A percentile compares a stretch with the other conserved stretches of the same genome.
Conservation (phyloP, 2,888 invertebrate species). For the Plagodis dolabraria region DNA sequence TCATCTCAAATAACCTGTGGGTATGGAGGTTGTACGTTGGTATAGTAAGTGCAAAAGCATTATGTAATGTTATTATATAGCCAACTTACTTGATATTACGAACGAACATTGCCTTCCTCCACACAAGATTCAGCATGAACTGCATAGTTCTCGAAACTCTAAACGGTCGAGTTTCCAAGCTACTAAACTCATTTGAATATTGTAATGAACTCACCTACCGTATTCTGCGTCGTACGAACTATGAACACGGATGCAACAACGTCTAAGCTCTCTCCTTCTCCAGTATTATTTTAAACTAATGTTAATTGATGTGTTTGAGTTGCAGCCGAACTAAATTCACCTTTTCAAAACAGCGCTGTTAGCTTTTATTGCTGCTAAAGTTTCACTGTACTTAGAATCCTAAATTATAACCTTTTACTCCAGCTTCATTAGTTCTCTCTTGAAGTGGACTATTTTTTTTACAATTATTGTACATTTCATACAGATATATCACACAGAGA, state of each 20-base stretch:
- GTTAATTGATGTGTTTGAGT: slow-evolving; percentile 64
- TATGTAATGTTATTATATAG: too few relatives aligned
- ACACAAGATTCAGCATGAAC: slow-evolving; percentile 2
- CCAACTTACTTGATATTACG: too few relatives aligned
- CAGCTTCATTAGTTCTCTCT: too few relatives aligned
- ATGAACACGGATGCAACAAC: background rate
- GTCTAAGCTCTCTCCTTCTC: slow-evolving; percentile 49
- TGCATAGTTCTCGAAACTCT: slow-evolving; percentile 26
- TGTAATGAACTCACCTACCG: slow-evolving; percentile 47
- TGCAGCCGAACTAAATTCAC: slow-evolving; percentile 53
- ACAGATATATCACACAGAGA: too few relatives aligned
- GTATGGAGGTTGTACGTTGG: too few relatives aligned
- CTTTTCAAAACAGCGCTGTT: slow-evolving; percentile 36
- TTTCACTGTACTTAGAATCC: too few relatives aligned
- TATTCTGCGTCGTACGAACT: background rate
- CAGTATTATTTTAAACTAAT: slow-evolving; percentile 67
- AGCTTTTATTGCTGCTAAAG: slow-evolving; percentile 53
- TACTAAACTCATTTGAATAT: slow-evolving; percentile 71
- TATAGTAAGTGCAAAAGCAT: too few relatives aligned
- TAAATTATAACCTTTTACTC: too few relatives aligned
- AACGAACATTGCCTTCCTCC: slow-evolving; percentile 6
- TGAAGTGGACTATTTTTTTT: too few relatives aligned
- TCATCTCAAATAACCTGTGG: background rate
- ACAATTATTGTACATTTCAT: too few relatives aligned
- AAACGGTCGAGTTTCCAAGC: slow-evolving; percentile 59